phyloP scores from a whole-genome alignment of 2,113 vertebrate genomes.

The Indicator indicator region DNA sequence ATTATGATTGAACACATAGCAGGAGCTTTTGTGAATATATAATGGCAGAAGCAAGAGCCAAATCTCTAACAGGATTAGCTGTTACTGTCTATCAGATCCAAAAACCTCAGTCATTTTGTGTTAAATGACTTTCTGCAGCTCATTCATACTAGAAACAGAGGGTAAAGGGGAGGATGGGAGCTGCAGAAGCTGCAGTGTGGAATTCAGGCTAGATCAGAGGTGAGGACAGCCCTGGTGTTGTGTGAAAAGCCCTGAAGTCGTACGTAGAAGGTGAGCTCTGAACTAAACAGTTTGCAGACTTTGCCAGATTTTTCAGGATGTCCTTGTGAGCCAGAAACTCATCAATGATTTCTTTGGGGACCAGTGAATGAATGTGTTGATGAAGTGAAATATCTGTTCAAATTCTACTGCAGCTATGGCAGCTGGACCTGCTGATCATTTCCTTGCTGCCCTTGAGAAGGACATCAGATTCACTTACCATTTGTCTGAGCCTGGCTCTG shows the following conservation, averaged over 20 bases:
- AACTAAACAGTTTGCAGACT: background rate
- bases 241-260: background rate
- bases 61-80: conserved; percentile 62
- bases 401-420: background rate
- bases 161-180: background rate
- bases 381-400: background rate
- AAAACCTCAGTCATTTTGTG: conserved; percentile 43
- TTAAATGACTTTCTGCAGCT: conserved; percentile 41
- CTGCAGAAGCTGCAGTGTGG: background rate
- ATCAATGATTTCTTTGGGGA: background rate
- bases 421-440: background rate
- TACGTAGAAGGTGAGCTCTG: background rate
- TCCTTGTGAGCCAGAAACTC: background rate
- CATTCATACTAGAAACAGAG: background rate
- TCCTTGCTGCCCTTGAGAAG: background rate
- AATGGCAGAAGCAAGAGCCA: conserved; percentile 43
- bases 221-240: background rate
- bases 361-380: background rate
- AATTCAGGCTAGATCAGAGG: background rate
- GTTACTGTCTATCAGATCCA: conserved; percentile 45
- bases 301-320: background rate
- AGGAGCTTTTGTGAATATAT: conserved; percentile 59
- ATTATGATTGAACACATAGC: conserved; percentile 52
- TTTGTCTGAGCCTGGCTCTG: background rate
- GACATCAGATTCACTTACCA: background rate